Conservation (phyloP, 2,797 vertebrate genomes). For the Lithobates sylvaticus region DNA sequence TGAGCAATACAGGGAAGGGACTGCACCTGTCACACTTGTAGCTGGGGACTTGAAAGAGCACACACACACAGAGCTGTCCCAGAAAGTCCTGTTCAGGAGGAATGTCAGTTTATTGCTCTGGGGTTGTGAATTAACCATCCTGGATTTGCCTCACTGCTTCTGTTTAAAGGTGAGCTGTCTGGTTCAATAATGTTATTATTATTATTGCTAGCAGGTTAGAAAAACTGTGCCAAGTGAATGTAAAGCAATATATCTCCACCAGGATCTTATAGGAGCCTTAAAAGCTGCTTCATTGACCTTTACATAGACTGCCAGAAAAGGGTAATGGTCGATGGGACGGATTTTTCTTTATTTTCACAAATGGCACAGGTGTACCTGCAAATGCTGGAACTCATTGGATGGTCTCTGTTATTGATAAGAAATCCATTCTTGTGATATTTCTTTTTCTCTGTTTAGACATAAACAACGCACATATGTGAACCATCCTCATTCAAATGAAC, state of each 20-base stretch:
- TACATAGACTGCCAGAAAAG: neutral
- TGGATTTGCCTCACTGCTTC: conserved; percentile 27
- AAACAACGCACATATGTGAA: no score
- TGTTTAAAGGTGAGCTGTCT: conserved; percentile 38
- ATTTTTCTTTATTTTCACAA: neutral
- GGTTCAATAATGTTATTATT: neutral
- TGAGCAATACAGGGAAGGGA: conserved; percentile 24
- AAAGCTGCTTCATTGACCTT: neutral
- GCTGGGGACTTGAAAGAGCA: conserved; percentile 26
- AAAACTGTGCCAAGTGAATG: neutral
- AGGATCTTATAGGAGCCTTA: neutral
- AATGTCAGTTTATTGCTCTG: conserved; percentile 32
- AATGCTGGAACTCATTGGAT: neutral
- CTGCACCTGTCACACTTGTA: conserved; percentile 52
- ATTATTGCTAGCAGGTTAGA: neutral
- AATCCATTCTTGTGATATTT: neutral
- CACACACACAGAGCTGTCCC: conserved; percentile 18
- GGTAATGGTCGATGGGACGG: neutral
- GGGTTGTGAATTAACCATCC: conserved; percentile 54
- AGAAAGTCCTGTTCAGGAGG: conserved; percentile 12
- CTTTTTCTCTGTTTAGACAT: no score
- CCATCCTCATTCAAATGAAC: no score
- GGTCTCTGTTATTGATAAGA: neutral
- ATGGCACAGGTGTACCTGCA: neutral
- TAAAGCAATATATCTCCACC: neutral